phyloP scores from a whole-genome alignment of 2,888 invertebrate species.

The Erebia aethiops region DNA sequence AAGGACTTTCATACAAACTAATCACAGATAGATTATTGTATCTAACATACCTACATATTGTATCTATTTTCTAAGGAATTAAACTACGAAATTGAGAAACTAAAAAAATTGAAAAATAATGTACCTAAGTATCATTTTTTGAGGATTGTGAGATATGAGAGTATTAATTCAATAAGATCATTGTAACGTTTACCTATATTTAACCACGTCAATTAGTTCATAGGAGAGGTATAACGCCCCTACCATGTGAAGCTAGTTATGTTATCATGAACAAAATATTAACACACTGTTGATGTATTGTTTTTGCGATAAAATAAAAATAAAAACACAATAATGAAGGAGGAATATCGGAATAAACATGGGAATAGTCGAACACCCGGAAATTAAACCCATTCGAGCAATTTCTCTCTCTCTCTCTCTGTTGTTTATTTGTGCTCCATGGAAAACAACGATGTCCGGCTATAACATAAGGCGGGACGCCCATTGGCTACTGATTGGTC shows the following conservation, averaged over 20 bases:
- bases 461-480: background rate
- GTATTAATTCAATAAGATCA: too few species aligned
- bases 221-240: too few species aligned
- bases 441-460: conserved; percentile 24
- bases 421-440: conserved; percentile 21
- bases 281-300: conserved; percentile 14
- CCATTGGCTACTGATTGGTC: background rate
- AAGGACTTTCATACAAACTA: too few species aligned
- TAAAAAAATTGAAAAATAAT: too few species aligned
- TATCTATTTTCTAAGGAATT: too few species aligned
- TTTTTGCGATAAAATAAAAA: conserved; percentile 7
- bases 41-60: too few species aligned
- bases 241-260: background rate
- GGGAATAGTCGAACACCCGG: conserved; percentile 16
- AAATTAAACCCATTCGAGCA: conserved; percentile 26
- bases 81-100: too few species aligned
- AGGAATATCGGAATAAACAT: conserved; percentile 15
- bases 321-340: conserved; percentile 8
- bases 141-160: too few species aligned
- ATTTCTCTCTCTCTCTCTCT: conserved; percentile 15
- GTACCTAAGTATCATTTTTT: too few species aligned
- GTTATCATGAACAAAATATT: background rate
- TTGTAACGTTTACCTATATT: too few species aligned
- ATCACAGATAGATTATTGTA: too few species aligned
- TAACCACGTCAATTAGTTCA: too few species aligned